Evolutionary conservation across 1,140 invertebrate genomes (phyloP).

Genomic region (Neodiprion fabricii): DNA sequence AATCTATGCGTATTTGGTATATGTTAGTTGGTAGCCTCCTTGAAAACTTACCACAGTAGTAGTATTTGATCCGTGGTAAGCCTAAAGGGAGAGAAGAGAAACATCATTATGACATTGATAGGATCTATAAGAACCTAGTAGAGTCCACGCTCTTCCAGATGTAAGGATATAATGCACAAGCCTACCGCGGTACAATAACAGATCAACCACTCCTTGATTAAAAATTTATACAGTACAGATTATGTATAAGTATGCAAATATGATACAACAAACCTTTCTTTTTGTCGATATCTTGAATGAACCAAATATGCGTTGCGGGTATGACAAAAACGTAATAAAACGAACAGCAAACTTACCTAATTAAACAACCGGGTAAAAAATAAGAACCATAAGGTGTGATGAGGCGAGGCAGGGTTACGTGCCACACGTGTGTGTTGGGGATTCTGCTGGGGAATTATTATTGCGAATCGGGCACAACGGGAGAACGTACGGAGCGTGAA

Average conservation of each 20-base stretch:
- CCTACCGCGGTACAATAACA: too few relatives aligned
- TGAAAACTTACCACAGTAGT: conserved; percentile 69
- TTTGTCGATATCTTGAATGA: conserved; percentile 9
- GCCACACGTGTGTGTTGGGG: conserved; percentile 17
- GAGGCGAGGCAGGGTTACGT: conserved; percentile 27
- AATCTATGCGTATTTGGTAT: too few relatives aligned
- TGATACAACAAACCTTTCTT: not conserved
- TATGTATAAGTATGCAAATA: not conserved
- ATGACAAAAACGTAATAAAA: conserved; percentile 19
- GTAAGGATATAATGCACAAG: too few relatives aligned
- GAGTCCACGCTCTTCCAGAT: too few relatives aligned
- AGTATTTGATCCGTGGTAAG: conserved; percentile 72
- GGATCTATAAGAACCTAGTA: too few relatives aligned
- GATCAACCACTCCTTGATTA: too few relatives aligned
- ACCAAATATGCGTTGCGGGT: conserved; percentile 9
- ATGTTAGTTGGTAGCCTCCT: not conserved
- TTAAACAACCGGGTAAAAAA: conserved; percentile 50
- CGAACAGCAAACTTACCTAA: conserved; percentile 48
- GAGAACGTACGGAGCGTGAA: conserved; percentile 50
- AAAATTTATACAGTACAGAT: not conserved
- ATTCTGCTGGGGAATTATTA: conserved; percentile 33
- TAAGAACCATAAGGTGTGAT: conserved; percentile 32
- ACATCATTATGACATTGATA: conserved; percentile 28
- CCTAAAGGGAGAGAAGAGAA: conserved; percentile 59
- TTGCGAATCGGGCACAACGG: conserved; percentile 51